Evolutionary conservation across 2,888 invertebrate genomes (phyloP).

Genomic region (Cantharis lateralis): DNA sequence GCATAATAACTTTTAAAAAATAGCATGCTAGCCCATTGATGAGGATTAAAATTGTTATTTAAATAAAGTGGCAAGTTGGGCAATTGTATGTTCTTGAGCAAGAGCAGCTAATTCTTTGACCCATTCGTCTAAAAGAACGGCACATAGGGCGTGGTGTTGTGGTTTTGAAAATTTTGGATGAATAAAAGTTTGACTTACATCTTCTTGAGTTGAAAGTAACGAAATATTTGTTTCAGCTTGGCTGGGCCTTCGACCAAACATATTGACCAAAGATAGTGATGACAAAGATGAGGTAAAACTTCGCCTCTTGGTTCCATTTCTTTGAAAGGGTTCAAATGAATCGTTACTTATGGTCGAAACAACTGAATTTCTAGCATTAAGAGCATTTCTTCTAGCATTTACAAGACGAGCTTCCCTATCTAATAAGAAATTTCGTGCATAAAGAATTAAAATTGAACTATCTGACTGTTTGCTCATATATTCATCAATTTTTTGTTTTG

Average conservation of each 20-base stretch:
- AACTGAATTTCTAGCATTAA: constrained; percentile 53
- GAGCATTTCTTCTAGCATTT: constrained; percentile 68
- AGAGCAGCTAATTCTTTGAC: constrained; percentile 93
- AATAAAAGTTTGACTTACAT: constrained; percentile 42
- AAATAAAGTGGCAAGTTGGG: constrained; percentile 59
- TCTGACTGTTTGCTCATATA: constrained; percentile 67
- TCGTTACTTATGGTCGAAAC: constrained; percentile 29
- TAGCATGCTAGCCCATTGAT: not conserved
- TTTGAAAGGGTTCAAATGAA: constrained; percentile 60
- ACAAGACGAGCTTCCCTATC: constrained; percentile 78
- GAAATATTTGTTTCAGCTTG: constrained; percentile 45
- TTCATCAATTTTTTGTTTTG: constrained; percentile 88
- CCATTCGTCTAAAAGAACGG: constrained; percentile 93
- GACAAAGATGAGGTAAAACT: constrained; percentile 77
- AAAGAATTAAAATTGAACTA: constrained; percentile 68
- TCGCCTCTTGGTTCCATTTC: constrained; percentile 72
- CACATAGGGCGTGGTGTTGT: constrained; percentile 74
- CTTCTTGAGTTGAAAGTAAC: constrained; percentile 41
- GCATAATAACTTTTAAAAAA: not conserved
- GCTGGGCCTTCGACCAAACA: constrained; percentile 63
- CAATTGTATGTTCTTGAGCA: constrained; percentile 88
- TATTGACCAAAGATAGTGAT: constrained; percentile 65
- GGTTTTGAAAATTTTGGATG: constrained; percentile 55
- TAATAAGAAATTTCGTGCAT: constrained; percentile 78
- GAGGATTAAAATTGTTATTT: constrained; percentile 39